Evolutionary conservation across 2,113 vertebrate genomes (phyloP).

Genomic region (Thamnophis sirtalis): DNA sequence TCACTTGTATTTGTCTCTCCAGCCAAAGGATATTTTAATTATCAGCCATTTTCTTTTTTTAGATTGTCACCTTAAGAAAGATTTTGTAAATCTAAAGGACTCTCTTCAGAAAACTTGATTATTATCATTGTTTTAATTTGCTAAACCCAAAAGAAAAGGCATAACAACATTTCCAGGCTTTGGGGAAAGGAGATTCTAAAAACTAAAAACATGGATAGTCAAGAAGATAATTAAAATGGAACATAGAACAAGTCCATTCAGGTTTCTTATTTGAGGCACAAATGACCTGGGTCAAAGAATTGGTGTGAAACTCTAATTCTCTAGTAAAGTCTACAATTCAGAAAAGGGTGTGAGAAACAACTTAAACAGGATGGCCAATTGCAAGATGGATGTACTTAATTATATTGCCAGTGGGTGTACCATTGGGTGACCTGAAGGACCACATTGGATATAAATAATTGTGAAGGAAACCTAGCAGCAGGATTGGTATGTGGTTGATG

Average conservation of each 20-base stretch:
- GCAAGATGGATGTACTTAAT: neutral
- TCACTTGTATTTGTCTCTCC: neutral
- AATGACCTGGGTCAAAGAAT: neutral
- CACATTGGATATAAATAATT: neutral
- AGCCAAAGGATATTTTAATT: neutral
- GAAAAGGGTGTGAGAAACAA: neutral
- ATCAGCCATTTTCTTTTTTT: neutral
- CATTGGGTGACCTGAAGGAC: neutral
- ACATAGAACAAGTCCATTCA: neutral
- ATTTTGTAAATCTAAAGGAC: neutral
- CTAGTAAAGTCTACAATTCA: neutral
- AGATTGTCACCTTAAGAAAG: neutral
- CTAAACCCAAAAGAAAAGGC: neutral
- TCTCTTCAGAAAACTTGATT: neutral
- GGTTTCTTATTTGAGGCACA: neutral
- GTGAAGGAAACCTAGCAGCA: neutral
- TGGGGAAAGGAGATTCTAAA: neutral
- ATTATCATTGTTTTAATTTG: neutral
- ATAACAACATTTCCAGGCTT: neutral
- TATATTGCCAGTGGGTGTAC: neutral
- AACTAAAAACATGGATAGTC: neutral
- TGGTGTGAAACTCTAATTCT: neutral
- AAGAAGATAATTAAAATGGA: neutral
- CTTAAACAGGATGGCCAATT: neutral
- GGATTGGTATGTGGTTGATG: neutral